Evolutionary conservation across 2,888 invertebrate species (phyloP), one percentile per base, ranked within the genome.

Genomic region (Epinotia brunnichana): DNA sequence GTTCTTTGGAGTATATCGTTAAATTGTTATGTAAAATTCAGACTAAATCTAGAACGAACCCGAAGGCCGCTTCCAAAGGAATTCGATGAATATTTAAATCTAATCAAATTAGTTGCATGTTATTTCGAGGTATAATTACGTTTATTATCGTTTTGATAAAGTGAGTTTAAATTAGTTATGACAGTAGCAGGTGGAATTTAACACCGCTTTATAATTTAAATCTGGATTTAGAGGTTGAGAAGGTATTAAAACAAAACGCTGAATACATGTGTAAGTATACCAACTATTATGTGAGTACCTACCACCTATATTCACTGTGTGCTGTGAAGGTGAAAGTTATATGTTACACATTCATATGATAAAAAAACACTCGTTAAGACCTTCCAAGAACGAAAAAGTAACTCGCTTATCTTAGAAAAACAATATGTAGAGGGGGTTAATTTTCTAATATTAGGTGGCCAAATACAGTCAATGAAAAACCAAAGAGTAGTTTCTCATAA

Each of bases 11-110:
- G 3, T 64, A 24, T 29, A n/a, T 62, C n/a, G 24, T n/a, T 7
- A n/a, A n/a, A n/a, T 4, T 7, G 35, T 59, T 21, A 60, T 60
- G 19, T 53, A 54, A 39, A 17, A 7, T 60, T 60, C 56, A 48
- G 62, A 21, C 60, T 48, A 21, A 21, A 67, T 64, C 64, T 64
- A 66, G 70, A 68, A 29, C 62, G 29, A n/a, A 35, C 24, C 56
- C 51, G 61, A 72, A 72, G 72, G 72, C 44, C 56, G 67, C 13
- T 35, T 21, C 57, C n/a, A 19, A 60, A 61, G 35, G 54, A 67
- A 64, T 69, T 53, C 17, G 54, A 71, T 71, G 67, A 71, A 71
- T 71, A 68, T 68, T 67, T 59, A 56, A 44, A 17, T 17, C 13
- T 11, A 57, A 39, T 21, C 54, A 35, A 48, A 57, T 57, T 59